These are phyloP conservation scores for Stenoptilia bipunctidactyla DNA, from an alignment of 2,888 invertebrate genomes.

Conservation along the genomic window DNA sequence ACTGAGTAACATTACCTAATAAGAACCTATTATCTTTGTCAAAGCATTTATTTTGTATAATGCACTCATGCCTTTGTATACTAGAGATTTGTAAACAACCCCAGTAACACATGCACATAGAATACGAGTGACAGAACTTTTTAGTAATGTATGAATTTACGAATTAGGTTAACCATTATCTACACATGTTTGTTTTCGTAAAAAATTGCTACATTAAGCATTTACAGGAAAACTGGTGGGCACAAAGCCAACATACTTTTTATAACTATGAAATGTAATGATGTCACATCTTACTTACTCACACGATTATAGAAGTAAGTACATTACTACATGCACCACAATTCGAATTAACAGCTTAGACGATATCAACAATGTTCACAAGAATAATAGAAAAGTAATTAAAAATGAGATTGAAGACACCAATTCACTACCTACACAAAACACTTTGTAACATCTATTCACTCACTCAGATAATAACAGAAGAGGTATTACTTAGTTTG, in stretches of 20 bases:
- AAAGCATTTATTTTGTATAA: no score
- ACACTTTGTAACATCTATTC: slow-evolving; percentile 22
- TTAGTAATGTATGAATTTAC: no score
- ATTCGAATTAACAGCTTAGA: neutral
- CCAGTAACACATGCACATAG: no score
- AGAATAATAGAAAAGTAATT: slow-evolving; percentile 29
- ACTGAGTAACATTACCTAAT: no score
- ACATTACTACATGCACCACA: slow-evolving; percentile 46
- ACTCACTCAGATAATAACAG: no score
- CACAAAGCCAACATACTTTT: slow-evolving; percentile 67
- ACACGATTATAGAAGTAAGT: slow-evolving; percentile 62
- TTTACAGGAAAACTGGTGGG: slow-evolving; percentile 64
- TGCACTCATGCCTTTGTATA: no score
- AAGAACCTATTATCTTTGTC: no score
- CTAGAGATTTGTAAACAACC: no score
- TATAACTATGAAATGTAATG: slow-evolving; percentile 40
- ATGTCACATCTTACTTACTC: slow-evolving; percentile 67
- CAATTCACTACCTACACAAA: slow-evolving; percentile 54
- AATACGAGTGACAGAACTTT: no score
- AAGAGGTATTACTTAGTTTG: slow-evolving; percentile 19
- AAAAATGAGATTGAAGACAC: slow-evolving; percentile 38
- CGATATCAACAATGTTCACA: slow-evolving; percentile 9
- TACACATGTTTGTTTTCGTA: slow-evolving; percentile 45
- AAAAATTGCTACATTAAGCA: slow-evolving; percentile 43
- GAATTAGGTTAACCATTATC: no score